Percentiles rank a stretch among this genome's conserved stretches.
phyloP scores from a whole-genome alignment of 2,113 vertebrate genomes.

The Speoplatyrhinus poulsoni region DNA sequence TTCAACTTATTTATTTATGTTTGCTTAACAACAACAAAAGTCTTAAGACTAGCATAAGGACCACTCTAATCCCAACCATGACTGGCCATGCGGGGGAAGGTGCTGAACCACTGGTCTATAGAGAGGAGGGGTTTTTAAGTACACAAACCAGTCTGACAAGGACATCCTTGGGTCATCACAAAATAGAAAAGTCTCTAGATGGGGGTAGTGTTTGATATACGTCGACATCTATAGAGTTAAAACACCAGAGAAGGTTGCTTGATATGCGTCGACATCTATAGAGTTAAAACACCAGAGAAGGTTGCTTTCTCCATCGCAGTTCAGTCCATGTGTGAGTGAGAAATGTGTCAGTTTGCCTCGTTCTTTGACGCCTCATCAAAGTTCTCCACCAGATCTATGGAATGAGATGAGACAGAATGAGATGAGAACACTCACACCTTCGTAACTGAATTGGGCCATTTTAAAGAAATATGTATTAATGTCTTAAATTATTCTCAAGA shows the following conservation, averaged over 20 bases:
- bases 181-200: constrained; percentile 84
- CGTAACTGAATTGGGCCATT: no score
- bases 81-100: constrained; percentile 38
- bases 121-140: constrained; percentile 62
- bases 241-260: constrained; percentile 77
- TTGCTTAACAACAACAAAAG: constrained; percentile 72
- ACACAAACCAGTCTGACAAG: constrained; percentile 86
- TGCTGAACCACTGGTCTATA: constrained; percentile 58
- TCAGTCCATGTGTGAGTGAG: constrained; percentile 26
- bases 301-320: constrained; percentile 52
- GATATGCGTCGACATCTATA: constrained; percentile 69
- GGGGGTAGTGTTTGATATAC: constrained; percentile 54
- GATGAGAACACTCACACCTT: neutral
- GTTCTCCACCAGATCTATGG: constrained; percentile 96
- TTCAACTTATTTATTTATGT: constrained; percentile 84
- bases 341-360: constrained; percentile 85
- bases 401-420: neutral
- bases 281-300: constrained; percentile 82
- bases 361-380: constrained; percentile 99
- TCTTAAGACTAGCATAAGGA: constrained; percentile 81
- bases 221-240: constrained; percentile 74
- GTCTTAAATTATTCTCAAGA: no score
- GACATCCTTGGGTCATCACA: constrained; percentile 84
- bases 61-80: constrained; percentile 74
- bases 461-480: no score